phyloP scores from a whole-genome alignment of 2,113 vertebrate species.

The Sardina pilchardus region DNA sequence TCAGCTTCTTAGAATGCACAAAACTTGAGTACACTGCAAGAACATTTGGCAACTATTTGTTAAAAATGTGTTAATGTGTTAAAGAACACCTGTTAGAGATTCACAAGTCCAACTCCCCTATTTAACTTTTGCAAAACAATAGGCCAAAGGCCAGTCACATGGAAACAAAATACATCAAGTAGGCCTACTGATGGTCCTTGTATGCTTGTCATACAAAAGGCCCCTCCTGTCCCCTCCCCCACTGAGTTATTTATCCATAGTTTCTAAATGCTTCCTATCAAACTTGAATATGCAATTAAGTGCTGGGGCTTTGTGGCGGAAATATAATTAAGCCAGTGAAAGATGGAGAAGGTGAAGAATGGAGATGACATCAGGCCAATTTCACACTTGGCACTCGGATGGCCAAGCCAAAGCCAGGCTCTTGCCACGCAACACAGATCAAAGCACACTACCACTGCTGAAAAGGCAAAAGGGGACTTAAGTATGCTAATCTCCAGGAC shows the following conservation, averaged over 20 bases:
- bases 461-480: slow-evolving; percentile 87
- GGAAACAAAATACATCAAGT: slow-evolving; percentile 85
- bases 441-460: slow-evolving; percentile 86
- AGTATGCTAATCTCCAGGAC: slow-evolving; percentile 99
- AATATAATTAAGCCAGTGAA: slow-evolving; percentile 96
- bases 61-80: background rate
- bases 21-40: background rate
- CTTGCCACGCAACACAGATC: slow-evolving; percentile 93
- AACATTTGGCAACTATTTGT: background rate
- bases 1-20: background rate
- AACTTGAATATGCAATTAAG: slow-evolving; percentile 96
- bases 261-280: slow-evolving; percentile 93
- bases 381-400: slow-evolving; percentile 94
- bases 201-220: slow-evolving; percentile 67
- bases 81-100: background rate
- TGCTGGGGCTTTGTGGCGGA: slow-evolving; percentile 92
- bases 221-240: slow-evolving; percentile 74
- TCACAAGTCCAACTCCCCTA: background rate
- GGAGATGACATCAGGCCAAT: slow-evolving; percentile 98
- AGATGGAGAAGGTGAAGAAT: slow-evolving; percentile 90
- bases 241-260: slow-evolving; percentile 81
- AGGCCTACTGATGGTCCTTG: slow-evolving; percentile 54
- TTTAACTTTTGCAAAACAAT: background rate
- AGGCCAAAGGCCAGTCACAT: slow-evolving; percentile 82
- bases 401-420: slow-evolving; percentile 85